phyloP scores from a whole-genome alignment of 1,140 invertebrate genomes.

The Cydia splendana region DNA sequence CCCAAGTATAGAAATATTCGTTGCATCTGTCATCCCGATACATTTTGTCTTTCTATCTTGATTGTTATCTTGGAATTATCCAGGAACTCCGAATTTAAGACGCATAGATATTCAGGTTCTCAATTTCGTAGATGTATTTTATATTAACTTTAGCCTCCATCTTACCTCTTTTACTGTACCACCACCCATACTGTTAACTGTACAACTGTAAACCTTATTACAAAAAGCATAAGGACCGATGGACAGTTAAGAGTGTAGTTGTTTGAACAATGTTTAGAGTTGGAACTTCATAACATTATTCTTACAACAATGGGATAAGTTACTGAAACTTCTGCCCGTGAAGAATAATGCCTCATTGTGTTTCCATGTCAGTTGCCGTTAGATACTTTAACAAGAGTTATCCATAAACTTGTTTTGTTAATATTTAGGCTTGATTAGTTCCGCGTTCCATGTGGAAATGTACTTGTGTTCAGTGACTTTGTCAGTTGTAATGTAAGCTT shows the following conservation, averaged over 20 bases:
- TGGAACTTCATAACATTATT: background rate
- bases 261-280: background rate
- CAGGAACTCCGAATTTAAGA: no score
- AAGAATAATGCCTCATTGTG: constrained; percentile 12
- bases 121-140: no score
- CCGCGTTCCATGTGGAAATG: background rate
- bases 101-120: no score
- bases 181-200: no score
- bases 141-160: background rate
- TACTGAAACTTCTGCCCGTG: background rate
- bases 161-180: background rate
- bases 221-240: no score
- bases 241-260: no score
- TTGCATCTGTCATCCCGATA: no score
- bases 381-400: background rate
- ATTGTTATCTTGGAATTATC: no score
- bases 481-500: no score
- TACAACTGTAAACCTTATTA: no score
- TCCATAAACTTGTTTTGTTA: background rate
- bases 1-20: no score
- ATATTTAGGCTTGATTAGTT: background rate
- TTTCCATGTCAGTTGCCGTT: constrained; percentile 3
- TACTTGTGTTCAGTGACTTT: background rate
- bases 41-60: no score
- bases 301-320: background rate